Evolutionary conservation across 2,797 vertebrate species (phyloP), one percentile per base, ranked within the genome.

Genomic region (Vespertilio murinus): DNA sequence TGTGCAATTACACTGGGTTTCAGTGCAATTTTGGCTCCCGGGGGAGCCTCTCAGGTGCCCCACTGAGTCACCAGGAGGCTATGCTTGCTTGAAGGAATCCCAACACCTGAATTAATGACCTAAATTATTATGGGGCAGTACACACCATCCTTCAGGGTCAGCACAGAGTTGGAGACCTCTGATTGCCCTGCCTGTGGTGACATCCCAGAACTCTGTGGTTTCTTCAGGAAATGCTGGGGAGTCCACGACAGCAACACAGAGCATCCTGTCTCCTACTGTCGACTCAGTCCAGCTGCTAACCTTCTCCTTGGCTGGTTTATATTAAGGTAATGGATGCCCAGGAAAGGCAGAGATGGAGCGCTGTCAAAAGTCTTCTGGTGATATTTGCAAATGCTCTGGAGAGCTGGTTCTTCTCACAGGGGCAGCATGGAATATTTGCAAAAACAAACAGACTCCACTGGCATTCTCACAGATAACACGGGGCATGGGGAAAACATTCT

Each of bases 341-440:
- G 69, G 40, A 82, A 54, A 93, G 92, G 23, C 11, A 9, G 38
- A 82, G 54, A 28, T 23, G 74, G 54, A 42, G 38, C 7, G 14
- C 49, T 77, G 40, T 82, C 67, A 75, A 61, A 71, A 61, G 83
- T 84, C 56, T 42, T 13, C n/a, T 23, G 78, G 70, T 10, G 52
- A 16, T 25, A 67, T 91, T 82, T 84, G 64, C 69, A 73, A 73
- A 64, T 33, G n/a, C 47, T 42, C 47, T 80, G 81, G 70, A 35
- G 59, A 85, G 16, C 33, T 80, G 70, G 30, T 35, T 93, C 49
- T 59, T 86, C 42, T 84, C 14, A 82, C 33, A 67, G 67, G 79
- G 49, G 28, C 25, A 88, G 78, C 0, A 2, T 25, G 86, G 71
- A 81, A 79, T 91, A 78, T 94, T 93, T 96, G 79, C 87, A 85